A percentile compares a stretch with the other conserved stretches of the same genome.
These are phyloP conservation scores for Fundulus diaphanus DNA, from an alignment of 2,797 vertebrate genomes.

Conservation along the genomic window DNA sequence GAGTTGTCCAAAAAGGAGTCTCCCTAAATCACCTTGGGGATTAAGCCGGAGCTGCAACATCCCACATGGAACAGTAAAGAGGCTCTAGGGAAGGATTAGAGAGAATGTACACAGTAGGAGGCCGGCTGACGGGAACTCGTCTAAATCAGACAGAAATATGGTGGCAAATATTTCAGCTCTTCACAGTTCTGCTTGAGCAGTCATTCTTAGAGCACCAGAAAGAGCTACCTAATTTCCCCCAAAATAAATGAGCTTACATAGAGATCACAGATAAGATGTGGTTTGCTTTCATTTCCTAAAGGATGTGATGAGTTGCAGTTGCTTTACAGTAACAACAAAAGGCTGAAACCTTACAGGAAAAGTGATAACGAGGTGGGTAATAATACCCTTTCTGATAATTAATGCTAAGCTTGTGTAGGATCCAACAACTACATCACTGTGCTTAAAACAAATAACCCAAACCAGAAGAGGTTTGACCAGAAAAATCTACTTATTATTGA, in stretches of 20 bases:
- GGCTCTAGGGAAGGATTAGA: slow-evolving; percentile 70
- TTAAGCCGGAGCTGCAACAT: slow-evolving; percentile 55
- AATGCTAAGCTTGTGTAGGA: not conserved
- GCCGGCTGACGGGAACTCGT: slow-evolving; percentile 51
- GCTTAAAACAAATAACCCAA: not conserved
- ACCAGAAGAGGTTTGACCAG: slow-evolving; percentile 6
- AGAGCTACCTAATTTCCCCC: slow-evolving; percentile 5
- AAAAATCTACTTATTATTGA: not conserved
- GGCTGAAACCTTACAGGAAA: not conserved
- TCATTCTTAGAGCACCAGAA: slow-evolving; percentile 34
- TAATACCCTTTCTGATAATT: not conserved
- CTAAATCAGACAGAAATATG: slow-evolving; percentile 65
- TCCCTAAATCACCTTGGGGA: slow-evolving; percentile 69
- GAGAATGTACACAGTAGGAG: slow-evolving; percentile 59
- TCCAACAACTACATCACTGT: not conserved
- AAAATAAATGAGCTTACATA: slow-evolving; percentile 5
- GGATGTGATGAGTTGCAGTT: not conserved
- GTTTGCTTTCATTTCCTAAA: slow-evolving; percentile 21
- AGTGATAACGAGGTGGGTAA: not conserved
- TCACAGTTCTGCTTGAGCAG: slow-evolving; percentile 23
- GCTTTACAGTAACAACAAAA: not conserved
- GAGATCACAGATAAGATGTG: slow-evolving; percentile 5
- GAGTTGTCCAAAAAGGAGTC: slow-evolving; percentile 58
- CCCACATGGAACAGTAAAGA: slow-evolving; percentile 68
- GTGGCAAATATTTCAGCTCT: slow-evolving; percentile 45